Conservation (phyloP, 2,797 vertebrate genomes). For the Melopsittacus undulatus region DNA sequence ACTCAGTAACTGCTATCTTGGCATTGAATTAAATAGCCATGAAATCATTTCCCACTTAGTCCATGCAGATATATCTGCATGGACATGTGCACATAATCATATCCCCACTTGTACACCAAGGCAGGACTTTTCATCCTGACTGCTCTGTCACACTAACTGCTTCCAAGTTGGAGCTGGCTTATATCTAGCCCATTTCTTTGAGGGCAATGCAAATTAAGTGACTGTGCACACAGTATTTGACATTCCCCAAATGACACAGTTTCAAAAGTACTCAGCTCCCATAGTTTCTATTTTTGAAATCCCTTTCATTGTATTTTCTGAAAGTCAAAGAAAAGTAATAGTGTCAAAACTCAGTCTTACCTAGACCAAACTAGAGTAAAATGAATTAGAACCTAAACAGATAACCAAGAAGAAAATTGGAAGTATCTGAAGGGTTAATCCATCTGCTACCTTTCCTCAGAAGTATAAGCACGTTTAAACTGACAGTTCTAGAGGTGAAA, state of each 20-base stretch:
- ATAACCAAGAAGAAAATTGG: background rate
- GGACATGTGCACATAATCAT: background rate
- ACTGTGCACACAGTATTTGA: background rate
- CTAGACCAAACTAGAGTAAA: background rate
- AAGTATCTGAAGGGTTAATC: background rate
- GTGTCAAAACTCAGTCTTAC: background rate
- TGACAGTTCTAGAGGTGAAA: slow-evolving; percentile 13
- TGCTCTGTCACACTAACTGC: background rate
- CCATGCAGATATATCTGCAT: background rate
- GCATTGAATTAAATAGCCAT: background rate
- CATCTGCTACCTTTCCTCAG: background rate
- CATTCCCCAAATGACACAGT: background rate
- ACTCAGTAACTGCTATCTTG: background rate
- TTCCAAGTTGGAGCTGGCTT: background rate
- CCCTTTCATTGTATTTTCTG: background rate
- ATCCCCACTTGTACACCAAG: background rate
- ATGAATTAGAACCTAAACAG: background rate
- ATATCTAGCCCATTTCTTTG: background rate
- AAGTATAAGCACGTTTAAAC: background rate
- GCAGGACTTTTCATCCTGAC: background rate
- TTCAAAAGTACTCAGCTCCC: background rate
- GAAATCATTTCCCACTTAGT: background rate
- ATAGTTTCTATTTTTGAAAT: background rate
- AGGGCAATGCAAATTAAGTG: background rate
- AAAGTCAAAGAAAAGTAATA: background rate